Conservation (phyloP, 2,113 vertebrate species). For the Nannobrachium achirus region DNA sequence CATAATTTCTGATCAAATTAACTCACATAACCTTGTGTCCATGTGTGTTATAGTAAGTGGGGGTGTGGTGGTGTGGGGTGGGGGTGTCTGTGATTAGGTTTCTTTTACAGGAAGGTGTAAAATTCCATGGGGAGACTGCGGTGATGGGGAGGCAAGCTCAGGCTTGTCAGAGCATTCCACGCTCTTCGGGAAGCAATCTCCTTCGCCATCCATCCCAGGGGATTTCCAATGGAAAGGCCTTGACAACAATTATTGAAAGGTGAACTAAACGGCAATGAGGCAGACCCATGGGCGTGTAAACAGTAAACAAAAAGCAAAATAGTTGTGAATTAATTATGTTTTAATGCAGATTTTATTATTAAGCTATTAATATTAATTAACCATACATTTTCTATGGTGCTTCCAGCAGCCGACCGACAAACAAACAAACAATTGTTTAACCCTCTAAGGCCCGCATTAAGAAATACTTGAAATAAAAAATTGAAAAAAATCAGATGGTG, state of each 20-base stretch:
- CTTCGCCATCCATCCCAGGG: slow-evolving; percentile 8
- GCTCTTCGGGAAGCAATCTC: slow-evolving; percentile 12
- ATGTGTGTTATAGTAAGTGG: not conserved
- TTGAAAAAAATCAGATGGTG: no score
- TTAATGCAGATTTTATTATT: no score
- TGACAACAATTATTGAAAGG: not conserved
- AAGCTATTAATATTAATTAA: no score
- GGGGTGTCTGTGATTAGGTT: not conserved
- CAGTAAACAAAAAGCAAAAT: not conserved
- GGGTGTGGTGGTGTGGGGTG: not conserved
- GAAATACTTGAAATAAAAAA: no score
- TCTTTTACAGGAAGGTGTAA: slow-evolving; percentile 1
- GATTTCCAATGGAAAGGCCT: slow-evolving; percentile 33
- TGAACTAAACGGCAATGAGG: not conserved
- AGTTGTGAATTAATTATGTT: not conserved
- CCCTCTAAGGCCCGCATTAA: no score
- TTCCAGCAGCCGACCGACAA: no score
- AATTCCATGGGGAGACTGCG: slow-evolving; percentile 20
- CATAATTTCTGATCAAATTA: no score
- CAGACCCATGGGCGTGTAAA: not conserved
- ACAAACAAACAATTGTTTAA: no score
- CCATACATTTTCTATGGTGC: no score
- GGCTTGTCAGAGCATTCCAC: slow-evolving; percentile 28
- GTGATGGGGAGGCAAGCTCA: not conserved
- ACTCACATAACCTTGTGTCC: no score